phyloP scores from a whole-genome alignment of 2,113 vertebrate genomes.

The Salvelinus namaycush region DNA sequence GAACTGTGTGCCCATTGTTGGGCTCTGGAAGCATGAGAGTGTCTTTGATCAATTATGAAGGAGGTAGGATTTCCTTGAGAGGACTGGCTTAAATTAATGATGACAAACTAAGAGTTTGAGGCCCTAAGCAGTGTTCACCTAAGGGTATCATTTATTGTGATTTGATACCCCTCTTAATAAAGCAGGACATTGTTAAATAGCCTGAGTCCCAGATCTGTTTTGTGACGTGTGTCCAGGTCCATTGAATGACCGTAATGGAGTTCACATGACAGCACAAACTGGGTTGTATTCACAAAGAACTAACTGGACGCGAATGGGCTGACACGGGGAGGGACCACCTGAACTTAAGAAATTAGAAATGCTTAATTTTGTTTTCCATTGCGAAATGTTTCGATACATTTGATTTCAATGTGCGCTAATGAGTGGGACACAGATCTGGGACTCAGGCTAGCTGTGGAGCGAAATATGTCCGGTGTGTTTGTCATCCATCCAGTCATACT shows the following conservation, averaged over 20 bases:
- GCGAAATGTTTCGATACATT: too few species aligned
- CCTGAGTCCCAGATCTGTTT: background rate
- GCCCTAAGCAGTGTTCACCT: constrained; percentile 48
- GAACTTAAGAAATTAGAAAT: too few species aligned
- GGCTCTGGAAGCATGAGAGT: background rate
- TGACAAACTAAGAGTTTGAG: constrained; percentile 54
- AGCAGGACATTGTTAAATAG: background rate
- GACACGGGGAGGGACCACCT: too few species aligned
- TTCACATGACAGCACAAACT: too few species aligned
- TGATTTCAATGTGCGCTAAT: too few species aligned
- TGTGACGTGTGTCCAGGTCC: background rate
- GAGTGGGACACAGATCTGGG: too few species aligned
- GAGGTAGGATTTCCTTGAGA: constrained; percentile 28
- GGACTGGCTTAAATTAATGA: constrained; percentile 52
- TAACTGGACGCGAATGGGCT: too few species aligned
- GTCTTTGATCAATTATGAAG: constrained; percentile 43
- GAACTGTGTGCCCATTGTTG: background rate
- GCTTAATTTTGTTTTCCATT: too few species aligned
- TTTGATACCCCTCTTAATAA: constrained; percentile 24
- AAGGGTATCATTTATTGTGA: constrained; percentile 9
- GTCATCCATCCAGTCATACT: background rate
- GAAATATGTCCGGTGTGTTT: background rate
- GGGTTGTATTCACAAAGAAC: too few species aligned
- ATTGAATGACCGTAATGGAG: too few species aligned
- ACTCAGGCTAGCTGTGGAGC: too few species aligned